Evolutionary conservation across 92 coral and sea anemone species (phyloP), one percentile per base, ranked within the genome.

Genomic region (Umimayanthus kanabou): DNA sequence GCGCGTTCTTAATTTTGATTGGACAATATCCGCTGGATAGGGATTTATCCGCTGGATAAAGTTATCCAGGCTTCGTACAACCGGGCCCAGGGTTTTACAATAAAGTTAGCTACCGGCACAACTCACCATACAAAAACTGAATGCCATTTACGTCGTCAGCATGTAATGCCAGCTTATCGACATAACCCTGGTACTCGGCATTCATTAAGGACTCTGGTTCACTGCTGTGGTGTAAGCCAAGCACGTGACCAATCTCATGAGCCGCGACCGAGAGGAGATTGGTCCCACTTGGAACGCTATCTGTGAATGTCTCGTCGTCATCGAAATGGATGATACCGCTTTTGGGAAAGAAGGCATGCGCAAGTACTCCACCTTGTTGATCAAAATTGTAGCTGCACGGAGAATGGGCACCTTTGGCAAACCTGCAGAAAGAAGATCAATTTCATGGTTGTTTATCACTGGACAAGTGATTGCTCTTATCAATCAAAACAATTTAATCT

Each of bases 261-360:
- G 93, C 88, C 4, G 96, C 95, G 14, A 92, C 93, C 85, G 94
- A 89, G 45, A 90, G 40, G n/a, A 94, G 87, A 82, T 92, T 93
- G 78, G 90, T 92, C 6, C 95, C 98, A 2, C 57, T 16, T 25
- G 58, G 28, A 29, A 86, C 79, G 2, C 88, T 83, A 57, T 91
- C 88, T 0, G 98, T 95, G 58, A 87, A 95, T 0, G 23, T 77
- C 79, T 95, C 98, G 55, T 89, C 95, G 76, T 95, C 98, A 82
- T 95, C 96, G 79, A 95, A 94, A 65, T 95, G 98, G 42, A 94
- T 92, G 76, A 92, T 91, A 22, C 96, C 98, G 65, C 93, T 94
- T 57, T 81, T 43, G 23, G 98, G 98, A 76, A 87, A 92, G 82
- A 84, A 95, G 23, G 95, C 98, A 30, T 95, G 96, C 40, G 94